Conservation (phyloP, 2,888 invertebrate species). For the Lissocephala sabroskyi region DNA sequence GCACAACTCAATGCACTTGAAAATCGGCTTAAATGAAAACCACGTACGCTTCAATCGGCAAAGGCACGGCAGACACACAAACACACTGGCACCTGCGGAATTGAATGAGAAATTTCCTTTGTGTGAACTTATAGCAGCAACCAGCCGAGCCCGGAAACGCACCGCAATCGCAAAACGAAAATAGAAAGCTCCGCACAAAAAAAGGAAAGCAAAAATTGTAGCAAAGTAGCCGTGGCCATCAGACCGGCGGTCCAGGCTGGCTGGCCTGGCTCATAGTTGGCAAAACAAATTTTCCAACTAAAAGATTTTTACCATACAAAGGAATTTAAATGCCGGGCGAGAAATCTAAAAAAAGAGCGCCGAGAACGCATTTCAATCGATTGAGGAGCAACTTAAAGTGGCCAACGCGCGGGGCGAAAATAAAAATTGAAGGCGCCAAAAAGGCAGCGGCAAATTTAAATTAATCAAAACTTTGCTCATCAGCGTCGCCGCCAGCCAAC, state of each 20-base stretch:
- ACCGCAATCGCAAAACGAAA: conserved; percentile 24
- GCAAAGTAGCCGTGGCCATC: not conserved
- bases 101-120: conserved; percentile 58
- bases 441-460: conserved; percentile 37
- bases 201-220: not conserved
- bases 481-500: conserved; percentile 11
- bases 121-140: too few relatives aligned
- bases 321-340: conserved; percentile 25
- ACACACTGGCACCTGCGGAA: conserved; percentile 49
- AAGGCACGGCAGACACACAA: conserved; percentile 20
- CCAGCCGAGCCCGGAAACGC: conserved; percentile 36
- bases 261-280: conserved; percentile 48
- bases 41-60: conserved; percentile 28
- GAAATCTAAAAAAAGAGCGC: conserved; percentile 6
- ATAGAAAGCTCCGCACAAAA: not conserved
- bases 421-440: too few relatives aligned
- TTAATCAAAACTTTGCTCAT: conserved; percentile 54
- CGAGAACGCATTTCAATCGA: too few relatives aligned
- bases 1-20: conserved; percentile 24
- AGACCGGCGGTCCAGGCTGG: too few relatives aligned
- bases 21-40: conserved; percentile 32
- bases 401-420: too few relatives aligned
- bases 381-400: too few relatives aligned
- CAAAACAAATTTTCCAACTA: conserved; percentile 41
- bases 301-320: conserved; percentile 51